Conservation (phyloP, 2,113 vertebrate genomes). For the Syrmaticus mikado region DNA sequence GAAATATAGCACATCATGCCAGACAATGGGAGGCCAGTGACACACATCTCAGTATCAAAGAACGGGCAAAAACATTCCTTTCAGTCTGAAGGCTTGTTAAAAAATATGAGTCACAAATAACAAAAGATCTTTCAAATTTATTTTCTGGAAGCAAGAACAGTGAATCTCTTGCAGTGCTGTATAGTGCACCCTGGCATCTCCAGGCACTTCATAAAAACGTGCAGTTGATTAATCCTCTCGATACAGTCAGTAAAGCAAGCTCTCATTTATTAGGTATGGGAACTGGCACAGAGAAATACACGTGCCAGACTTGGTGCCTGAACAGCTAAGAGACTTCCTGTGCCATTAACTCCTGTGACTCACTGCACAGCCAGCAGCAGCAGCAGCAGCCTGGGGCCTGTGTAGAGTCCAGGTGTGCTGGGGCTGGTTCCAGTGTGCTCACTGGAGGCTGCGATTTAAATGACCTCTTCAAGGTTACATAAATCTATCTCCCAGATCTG, state of each 20-base stretch:
- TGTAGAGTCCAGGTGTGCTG: rapidly evolving
- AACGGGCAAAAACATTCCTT: not conserved
- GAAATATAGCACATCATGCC: not conserved
- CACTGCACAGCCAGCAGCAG: not conserved
- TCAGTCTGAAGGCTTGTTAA: not conserved
- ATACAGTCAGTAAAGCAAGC: not conserved
- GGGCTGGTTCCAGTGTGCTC: not conserved
- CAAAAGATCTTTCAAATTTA: rapidly evolving
- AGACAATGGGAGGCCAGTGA: not conserved
- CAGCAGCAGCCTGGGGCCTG: not conserved
- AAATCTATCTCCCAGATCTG: not conserved
- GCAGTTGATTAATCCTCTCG: not conserved
- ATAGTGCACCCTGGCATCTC: not conserved
- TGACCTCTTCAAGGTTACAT: not conserved
- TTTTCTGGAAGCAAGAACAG: not conserved
- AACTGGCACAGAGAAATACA: not conserved
- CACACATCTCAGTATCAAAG: not conserved
- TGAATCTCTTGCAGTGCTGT: not conserved
- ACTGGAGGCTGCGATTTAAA: not conserved
- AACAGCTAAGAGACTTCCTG: not conserved
- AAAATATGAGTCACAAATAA: not conserved
- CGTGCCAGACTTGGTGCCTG: not conserved
- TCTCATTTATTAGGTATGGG: not conserved
- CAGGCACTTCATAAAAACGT: not conserved
- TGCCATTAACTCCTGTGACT: not conserved